phyloP scores from a whole-genome alignment of 2,888 invertebrate genomes.

The Parapristionchus giblindavisi region DNA sequence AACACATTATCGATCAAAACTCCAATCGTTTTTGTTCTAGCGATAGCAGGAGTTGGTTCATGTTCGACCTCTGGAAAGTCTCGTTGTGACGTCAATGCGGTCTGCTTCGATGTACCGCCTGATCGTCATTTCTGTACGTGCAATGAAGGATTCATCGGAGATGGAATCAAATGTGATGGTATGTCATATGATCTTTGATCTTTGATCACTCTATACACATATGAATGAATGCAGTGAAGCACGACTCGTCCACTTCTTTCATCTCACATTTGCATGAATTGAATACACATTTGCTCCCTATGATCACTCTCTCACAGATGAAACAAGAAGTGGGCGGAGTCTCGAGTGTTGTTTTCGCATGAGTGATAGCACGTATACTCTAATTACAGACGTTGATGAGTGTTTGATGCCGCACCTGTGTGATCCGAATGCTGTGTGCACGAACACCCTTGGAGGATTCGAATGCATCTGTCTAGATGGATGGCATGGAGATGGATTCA shows the following conservation, averaged over 20 bases:
- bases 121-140: constrained; percentile 79
- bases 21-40: constrained; percentile 41
- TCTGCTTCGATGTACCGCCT: constrained; percentile 65
- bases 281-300: neutral
- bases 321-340: neutral
- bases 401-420: constrained; percentile 64
- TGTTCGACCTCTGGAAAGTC: constrained; percentile 57
- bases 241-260: neutral
- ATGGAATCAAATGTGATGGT: constrained; percentile 72
- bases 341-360: neutral
- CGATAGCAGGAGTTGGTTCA: constrained; percentile 57
- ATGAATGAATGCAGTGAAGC: neutral
- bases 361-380: too few species aligned
- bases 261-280: neutral
- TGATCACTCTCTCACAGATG: neutral
- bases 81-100: constrained; percentile 64
- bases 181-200: constrained; percentile 10
- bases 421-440: constrained; percentile 74
- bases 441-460: constrained; percentile 78
- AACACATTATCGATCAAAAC: neutral
- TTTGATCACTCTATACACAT: neutral
- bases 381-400: constrained; percentile 62
- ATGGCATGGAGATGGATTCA: constrained; percentile 57
- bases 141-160: constrained; percentile 83
- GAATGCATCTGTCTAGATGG: constrained; percentile 75